These are phyloP conservation scores for Yponomeuta cagnagella DNA, from an alignment of 2,888 invertebrate genomes.

Conservation along the genomic window DNA sequence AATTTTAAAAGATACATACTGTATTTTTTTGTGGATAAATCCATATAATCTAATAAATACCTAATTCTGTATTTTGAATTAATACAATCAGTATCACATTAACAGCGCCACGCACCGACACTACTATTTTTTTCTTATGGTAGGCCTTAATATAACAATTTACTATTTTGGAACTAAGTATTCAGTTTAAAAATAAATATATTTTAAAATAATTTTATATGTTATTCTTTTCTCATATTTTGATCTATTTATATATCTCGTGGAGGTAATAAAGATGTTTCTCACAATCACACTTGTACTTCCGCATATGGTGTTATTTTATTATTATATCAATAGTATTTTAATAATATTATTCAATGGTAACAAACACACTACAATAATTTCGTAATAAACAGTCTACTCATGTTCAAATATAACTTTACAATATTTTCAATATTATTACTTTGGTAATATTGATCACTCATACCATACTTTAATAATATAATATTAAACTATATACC, in stretches of 20 bases:
- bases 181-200: not conserved
- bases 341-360: not conserved
- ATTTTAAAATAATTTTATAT: conserved; percentile 3
- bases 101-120: conserved; percentile 1
- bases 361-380: not conserved
- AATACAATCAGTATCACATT: conserved; percentile 11
- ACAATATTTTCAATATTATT: not conserved
- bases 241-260: conserved; percentile 5
- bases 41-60: not conserved
- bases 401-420: not conserved
- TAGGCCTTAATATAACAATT: conserved; percentile 3
- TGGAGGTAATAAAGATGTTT: conserved; percentile 7
- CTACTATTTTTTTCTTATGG: conserved; percentile 6
- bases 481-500: not conserved
- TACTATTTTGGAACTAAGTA: not conserved
- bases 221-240: conserved; percentile 3
- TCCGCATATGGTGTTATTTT: conserved; percentile 5
- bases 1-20: not conserved
- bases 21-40: not conserved
- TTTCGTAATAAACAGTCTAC: not conserved
- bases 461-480: not conserved
- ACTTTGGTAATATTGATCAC: not conserved
- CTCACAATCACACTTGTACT: conserved; percentile 14
- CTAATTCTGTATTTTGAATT: not conserved
- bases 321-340: conserved; percentile 8